phyloP scores from a whole-genome alignment of 2,113 vertebrate genomes.

The Brevimyrus niger region DNA sequence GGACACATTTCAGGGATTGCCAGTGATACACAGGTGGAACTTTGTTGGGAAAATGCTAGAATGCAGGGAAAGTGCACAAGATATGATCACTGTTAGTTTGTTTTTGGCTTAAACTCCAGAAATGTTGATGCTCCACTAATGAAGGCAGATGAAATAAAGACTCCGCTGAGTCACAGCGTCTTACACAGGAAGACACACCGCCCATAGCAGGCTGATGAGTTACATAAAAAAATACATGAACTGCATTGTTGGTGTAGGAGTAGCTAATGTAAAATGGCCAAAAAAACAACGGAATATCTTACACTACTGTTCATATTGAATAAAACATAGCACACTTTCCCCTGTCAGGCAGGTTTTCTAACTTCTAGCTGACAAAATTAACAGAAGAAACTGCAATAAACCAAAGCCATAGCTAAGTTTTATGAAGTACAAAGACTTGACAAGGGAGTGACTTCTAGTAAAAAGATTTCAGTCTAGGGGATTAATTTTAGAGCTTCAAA shows the following conservation, averaged over 20 bases:
- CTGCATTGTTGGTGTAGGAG: background rate
- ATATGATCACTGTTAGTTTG: background rate
- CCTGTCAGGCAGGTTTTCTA: background rate
- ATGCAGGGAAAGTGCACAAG: background rate
- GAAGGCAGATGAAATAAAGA: background rate
- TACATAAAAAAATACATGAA: background rate
- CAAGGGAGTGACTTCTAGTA: background rate
- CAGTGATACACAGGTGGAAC: background rate
- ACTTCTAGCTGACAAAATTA: background rate
- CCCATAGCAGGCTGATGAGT: background rate
- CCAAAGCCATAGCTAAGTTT: background rate
- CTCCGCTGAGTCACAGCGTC: background rate
- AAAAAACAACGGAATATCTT: background rate
- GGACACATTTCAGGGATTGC: background rate
- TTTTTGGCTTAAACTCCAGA: background rate
- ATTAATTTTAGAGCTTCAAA: constrained; percentile 7
- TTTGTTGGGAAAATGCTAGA: background rate
- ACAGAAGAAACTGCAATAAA: background rate
- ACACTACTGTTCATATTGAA: background rate
- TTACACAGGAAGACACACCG: background rate
- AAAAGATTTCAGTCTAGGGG: constrained; percentile 1
- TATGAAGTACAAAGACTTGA: background rate
- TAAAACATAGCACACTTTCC: background rate
- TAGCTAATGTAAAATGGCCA: background rate
- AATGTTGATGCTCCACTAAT: background rate